Percentiles rank a stretch among this genome's conserved stretches.
phyloP scores from a whole-genome alignment of 1,140 invertebrate species.

The Patella vulgata region DNA sequence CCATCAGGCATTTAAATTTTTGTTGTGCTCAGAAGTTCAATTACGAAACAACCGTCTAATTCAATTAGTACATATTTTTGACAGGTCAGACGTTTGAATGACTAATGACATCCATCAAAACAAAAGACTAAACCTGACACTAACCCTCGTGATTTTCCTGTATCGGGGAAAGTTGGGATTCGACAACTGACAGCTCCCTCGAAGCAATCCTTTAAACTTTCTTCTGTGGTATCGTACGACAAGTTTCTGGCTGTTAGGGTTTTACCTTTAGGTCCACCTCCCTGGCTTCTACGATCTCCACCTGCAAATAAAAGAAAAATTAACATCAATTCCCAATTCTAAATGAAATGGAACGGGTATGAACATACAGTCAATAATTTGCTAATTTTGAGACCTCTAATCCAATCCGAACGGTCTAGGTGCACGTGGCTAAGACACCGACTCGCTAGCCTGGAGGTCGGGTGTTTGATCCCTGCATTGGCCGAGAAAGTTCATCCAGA shows the following conservation, averaged over 20 bases:
- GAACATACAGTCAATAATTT: not conserved
- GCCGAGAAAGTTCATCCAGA: no score
- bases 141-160: constrained; percentile 37
- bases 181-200: constrained; percentile 20
- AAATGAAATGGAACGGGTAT: not conserved
- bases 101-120: no score
- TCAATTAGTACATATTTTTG: no score
- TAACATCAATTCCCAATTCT: no score
- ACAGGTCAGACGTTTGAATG: no score
- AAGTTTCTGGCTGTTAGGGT: constrained; percentile 34
- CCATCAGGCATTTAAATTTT: no score
- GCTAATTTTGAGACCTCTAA: not conserved
- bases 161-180: constrained; percentile 29
- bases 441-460: no score
- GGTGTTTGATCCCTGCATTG: no score
- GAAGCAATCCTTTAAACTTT: constrained; percentile 24
- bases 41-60: no score
- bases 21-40: no score
- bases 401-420: not conserved
- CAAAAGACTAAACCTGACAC: no score
- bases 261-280: constrained; percentile 24
- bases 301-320: not conserved
- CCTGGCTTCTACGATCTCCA: not conserved
- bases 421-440: not conserved
- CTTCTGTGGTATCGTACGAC: constrained; percentile 24